Evolutionary conservation across 1,140 invertebrate species (phyloP), one percentile per base, ranked within the genome.

Genomic region (Drosophila oshimai): DNA sequence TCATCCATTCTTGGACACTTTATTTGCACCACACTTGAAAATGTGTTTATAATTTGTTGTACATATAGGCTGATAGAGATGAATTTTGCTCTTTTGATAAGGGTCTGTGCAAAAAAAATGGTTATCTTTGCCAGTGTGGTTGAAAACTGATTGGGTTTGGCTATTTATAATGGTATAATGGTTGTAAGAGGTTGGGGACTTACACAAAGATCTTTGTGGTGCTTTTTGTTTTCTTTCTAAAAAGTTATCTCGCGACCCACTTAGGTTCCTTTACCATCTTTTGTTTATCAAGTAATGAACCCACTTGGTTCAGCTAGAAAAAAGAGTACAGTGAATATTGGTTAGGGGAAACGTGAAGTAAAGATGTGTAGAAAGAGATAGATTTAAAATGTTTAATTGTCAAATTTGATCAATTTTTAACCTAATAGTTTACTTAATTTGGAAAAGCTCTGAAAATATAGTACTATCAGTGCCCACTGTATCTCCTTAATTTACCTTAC

Each of bases 231-330:
- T 7, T 22, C 4, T 18, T 9, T 49, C 15, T 20, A 15, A 20
- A 46, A 37, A 57, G 36, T 53, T 81, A 72, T 84, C 69, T 17
- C n/a, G 13, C 54, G 79, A 74, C 79, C 74, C 39, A 83, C 22
- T 45, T 34, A 10, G 2, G 5, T n/a, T 6, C 34, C 29, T 41
- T 10, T 15, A 24, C 18, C 15, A 15, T 69, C 45, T 46, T 33
- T 45, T 1, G 20, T 64, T 81, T 83, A 81, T 83, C 78, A 83
- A 68, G 62, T 77, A 77, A 57, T 68, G 60, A 83, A 81, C 58
- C 28, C 67, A 49, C 26, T 22, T 31, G 64, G 46, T n/a, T n/a
- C 51, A 79, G 49, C 54, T 49, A 31, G 20, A 36, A 17, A 17
- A 37, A 39, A 6, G 3, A 3, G 12, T 50, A 55, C 9, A 18